These are phyloP conservation scores for Gadus macrocephalus DNA, from an alignment of 2,113 vertebrate genomes.

Conservation along the genomic window DNA sequence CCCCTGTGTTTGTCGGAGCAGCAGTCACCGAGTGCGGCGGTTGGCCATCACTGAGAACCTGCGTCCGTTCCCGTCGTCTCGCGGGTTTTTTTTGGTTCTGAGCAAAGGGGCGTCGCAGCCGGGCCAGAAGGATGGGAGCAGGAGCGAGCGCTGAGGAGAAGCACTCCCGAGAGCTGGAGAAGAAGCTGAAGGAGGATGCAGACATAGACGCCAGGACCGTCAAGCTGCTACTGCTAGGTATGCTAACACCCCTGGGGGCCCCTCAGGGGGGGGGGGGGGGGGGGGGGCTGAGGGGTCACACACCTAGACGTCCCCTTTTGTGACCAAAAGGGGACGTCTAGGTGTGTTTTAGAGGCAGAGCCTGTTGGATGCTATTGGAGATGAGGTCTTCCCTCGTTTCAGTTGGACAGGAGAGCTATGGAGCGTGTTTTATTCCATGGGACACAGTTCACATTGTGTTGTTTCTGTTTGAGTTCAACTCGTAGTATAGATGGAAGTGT, in stretches of 20 bases:
- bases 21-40: constrained; percentile 43
- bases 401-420: too few species aligned
- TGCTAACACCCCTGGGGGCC: constrained; percentile 27
- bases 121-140: constrained; percentile 81
- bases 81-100: constrained; percentile 32
- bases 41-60: constrained; percentile 49
- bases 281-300: background rate
- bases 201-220: constrained; percentile 95
- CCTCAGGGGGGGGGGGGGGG: background rate
- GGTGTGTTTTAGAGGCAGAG: too few species aligned
- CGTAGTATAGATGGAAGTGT: too few species aligned
- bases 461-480: too few species aligned
- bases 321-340: too few species aligned
- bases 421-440: too few species aligned
- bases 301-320: too few species aligned
- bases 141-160: constrained; percentile 95
- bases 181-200: constrained; percentile 94
- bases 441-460: too few species aligned
- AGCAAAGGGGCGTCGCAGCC: constrained; percentile 41
- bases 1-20: constrained; percentile 34
- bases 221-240: constrained; percentile 97
- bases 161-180: constrained; percentile 92
- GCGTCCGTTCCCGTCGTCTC: constrained; percentile 37
- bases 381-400: too few species aligned
- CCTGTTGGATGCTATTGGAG: too few species aligned